These are phyloP conservation scores for Drosophila sordidula DNA, from an alignment of 2,888 invertebrate species.

Conservation along the genomic window DNA sequence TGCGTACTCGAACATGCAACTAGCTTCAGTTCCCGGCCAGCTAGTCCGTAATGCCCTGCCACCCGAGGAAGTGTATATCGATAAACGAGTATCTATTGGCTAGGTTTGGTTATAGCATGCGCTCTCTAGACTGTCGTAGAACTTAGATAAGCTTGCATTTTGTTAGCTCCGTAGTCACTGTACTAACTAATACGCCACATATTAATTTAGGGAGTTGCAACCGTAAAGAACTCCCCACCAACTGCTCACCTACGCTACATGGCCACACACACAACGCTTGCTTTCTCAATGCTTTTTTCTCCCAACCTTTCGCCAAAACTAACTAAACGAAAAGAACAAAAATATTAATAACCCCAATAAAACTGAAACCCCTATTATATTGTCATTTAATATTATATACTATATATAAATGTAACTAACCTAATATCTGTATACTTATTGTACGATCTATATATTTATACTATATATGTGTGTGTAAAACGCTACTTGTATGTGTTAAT, in stretches of 20 bases:
- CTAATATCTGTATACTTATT: constrained; percentile 72
- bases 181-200: constrained; percentile 15
- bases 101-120: constrained; percentile 52
- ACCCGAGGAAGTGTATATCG: constrained; percentile 16
- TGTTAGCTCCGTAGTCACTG: constrained; percentile 23
- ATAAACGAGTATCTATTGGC: constrained; percentile 11
- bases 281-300: constrained; percentile 34
- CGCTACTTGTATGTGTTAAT: constrained; percentile 74
- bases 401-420: constrained; percentile 52
- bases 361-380: constrained; percentile 3
- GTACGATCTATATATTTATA: constrained; percentile 68
- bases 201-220: constrained; percentile 11
- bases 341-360: neutral
- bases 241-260: constrained; percentile 41
- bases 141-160: constrained; percentile 34
- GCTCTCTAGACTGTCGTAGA: constrained; percentile 28
- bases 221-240: constrained; percentile 19
- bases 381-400: constrained; percentile 24
- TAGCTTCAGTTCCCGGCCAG: constrained; percentile 18
- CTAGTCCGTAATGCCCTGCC: neutral
- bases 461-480: constrained; percentile 50
- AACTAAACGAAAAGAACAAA: constrained; percentile 8
- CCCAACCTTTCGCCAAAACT: constrained; percentile 10
- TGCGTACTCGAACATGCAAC: constrained; percentile 54
- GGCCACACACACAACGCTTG: constrained; percentile 68